Evolutionary conservation across 1,140 invertebrate species (phyloP).

Genomic region (Aporrectodea caliginosa): DNA sequence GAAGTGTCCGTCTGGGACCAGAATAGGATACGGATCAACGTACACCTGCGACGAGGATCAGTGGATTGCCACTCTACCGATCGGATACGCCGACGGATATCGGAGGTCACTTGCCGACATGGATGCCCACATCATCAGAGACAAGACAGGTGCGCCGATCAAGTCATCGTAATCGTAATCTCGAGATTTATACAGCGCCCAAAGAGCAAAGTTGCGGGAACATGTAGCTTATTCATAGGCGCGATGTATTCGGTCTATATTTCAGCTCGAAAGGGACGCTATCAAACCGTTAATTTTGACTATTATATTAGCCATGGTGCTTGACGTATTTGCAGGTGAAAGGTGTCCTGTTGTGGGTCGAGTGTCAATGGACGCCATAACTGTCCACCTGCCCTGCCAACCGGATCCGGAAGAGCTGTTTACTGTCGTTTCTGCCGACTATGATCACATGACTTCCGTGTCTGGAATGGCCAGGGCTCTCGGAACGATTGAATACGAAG

Average conservation of each 20-base stretch:
- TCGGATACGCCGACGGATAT: conserved; percentile 43
- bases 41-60: conserved; percentile 35
- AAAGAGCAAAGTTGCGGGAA: too few relatives aligned
- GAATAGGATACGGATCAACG: conserved; percentile 40
- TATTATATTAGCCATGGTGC: background rate
- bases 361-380: conserved; percentile 42
- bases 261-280: too few relatives aligned
- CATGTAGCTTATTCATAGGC: too few relatives aligned
- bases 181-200: too few relatives aligned
- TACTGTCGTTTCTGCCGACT: conserved; percentile 37
- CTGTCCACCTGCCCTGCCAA: conserved; percentile 30
- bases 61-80: conserved; percentile 38
- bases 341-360: conserved; percentile 38
- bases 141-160: conserved; percentile 36
- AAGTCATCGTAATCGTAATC: too few relatives aligned
- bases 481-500: conserved; percentile 39
- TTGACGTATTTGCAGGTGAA: conserved; percentile 30
- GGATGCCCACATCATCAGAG: conserved; percentile 29
- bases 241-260: too few relatives aligned
- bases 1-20: conserved; percentile 29
- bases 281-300: too few relatives aligned
- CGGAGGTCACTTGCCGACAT: conserved; percentile 34
- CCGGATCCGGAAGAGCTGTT: conserved; percentile 29
- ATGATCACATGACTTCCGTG: conserved; percentile 33
- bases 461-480: conserved; percentile 31